phyloP scores from a whole-genome alignment of 1,140 invertebrate species.

The Wiebesia pumilae region DNA sequence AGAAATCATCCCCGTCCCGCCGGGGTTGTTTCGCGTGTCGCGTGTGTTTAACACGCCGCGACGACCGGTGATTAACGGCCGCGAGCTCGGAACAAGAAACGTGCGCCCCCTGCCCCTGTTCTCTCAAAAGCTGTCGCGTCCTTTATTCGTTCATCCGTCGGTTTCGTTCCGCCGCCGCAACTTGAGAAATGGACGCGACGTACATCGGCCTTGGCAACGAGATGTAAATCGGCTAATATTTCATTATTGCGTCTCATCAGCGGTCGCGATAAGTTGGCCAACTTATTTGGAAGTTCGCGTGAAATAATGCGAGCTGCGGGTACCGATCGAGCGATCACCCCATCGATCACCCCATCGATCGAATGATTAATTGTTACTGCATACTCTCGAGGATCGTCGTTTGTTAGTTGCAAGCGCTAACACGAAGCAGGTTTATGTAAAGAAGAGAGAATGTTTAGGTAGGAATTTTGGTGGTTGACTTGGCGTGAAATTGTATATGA shows the following conservation, averaged over 20 bases:
- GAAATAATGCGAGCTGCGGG: not conserved
- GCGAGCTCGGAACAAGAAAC: not conserved
- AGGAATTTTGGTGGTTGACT: conserved; percentile 26
- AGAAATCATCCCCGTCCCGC: not conserved
- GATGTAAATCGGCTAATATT: not conserved
- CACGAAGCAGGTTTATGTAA: not conserved
- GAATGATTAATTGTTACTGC: not conserved
- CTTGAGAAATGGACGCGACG: not conserved
- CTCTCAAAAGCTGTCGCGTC: too few species aligned
- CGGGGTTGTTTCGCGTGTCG: conserved; percentile 1
- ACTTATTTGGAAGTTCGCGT: not conserved
- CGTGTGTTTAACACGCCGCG: not conserved
- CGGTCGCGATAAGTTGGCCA: not conserved
- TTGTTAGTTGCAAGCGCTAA: not conserved
- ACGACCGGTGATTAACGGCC: not conserved
- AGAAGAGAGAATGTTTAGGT: not conserved
- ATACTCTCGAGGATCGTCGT: not conserved
- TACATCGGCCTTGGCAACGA: too few species aligned
- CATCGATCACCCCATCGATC: not conserved
- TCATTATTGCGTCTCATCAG: not conserved
- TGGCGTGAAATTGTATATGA: conserved; percentile 41
- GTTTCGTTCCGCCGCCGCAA: not conserved
- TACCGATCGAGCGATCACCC: not conserved
- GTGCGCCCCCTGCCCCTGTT: too few species aligned
- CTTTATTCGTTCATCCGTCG: too few species aligned